These are phyloP conservation scores for Caenorhabditis plicata DNA, from an alignment of 2,888 invertebrate species.

Conservation along the genomic window DNA sequence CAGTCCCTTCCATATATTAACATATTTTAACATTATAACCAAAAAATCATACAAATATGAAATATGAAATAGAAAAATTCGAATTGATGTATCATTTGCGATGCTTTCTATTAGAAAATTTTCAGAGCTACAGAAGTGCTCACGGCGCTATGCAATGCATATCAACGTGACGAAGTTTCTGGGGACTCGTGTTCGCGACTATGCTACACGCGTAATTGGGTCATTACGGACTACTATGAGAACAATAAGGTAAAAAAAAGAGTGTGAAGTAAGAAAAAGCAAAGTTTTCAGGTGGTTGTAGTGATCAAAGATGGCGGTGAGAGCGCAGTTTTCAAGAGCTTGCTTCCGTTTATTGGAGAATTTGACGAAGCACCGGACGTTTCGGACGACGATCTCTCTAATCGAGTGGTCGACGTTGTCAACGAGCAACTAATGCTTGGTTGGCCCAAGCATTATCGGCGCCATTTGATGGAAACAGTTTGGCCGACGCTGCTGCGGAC, in stretches of 20 bases:
- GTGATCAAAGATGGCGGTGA: slow-evolving; percentile 56
- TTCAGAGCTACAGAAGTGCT: slow-evolving; percentile 56
- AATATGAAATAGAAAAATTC: slow-evolving; percentile 12
- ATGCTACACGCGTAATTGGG: slow-evolving; percentile 54
- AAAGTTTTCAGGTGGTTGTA: slow-evolving; percentile 36
- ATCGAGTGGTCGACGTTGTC: slow-evolving; percentile 56
- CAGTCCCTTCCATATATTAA: too few relatives aligned
- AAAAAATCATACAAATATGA: slow-evolving; percentile 5
- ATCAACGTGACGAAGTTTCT: slow-evolving; percentile 40
- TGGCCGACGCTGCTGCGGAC: slow-evolving; percentile 55
- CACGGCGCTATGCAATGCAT: slow-evolving; percentile 49
- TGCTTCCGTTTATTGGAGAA: slow-evolving; percentile 40
- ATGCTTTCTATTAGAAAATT: not conserved
- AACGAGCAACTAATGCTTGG: slow-evolving; percentile 57
- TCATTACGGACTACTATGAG: slow-evolving; percentile 57
- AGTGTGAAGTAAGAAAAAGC: not conserved
- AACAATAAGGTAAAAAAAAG: slow-evolving; percentile 52
- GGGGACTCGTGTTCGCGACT: slow-evolving; percentile 63
- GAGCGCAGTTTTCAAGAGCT: slow-evolving; percentile 58
- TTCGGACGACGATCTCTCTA: slow-evolving; percentile 44
- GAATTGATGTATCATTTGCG: too few relatives aligned
- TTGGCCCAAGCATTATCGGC: slow-evolving; percentile 57
- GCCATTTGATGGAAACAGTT: slow-evolving; percentile 57
- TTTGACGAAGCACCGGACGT: slow-evolving; percentile 45
- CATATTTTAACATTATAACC: slow-evolving; percentile 18